Evolutionary conservation across 2,113 vertebrate species (phyloP), one percentile per base, ranked within the genome.

Genomic region (Podarcis muralis): DNA sequence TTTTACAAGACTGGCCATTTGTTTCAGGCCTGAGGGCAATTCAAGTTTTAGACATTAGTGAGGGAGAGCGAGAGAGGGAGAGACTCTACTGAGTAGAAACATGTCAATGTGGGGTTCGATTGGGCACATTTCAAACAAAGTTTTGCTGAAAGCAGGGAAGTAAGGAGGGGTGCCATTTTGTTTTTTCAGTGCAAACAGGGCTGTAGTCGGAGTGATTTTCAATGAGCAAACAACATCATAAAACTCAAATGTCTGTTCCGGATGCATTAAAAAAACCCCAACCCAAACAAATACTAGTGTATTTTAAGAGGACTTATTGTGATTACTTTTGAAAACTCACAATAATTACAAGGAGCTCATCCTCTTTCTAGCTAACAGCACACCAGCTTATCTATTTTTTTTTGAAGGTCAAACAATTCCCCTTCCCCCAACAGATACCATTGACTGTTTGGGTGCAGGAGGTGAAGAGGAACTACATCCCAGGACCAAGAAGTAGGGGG

Each of bases 1-100:
- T 94, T 95, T 96, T 95, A 96, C 93, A 97, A 95, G 96, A 92
- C 92, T 93, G 93, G 91, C 93, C 95, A 94, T 95, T 96, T 97
- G 95, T 96, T 97, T 81, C 43, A 86, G 77, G 86, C 93, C 91
- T 81, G 80, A 87, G 92, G 95, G 93, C 11, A 25, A 93, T 86
- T 92, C 82, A 40, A 27, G 35, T 83, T 86, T 94, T 35, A 94
- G 88, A 35, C 76, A 69, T 93, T 69, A 91, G 81, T 32, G 78
- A 87, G 82, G 32, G 30, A 18, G 85, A 87, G 92, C 87, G 83
- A 79, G 22, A 85, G 84, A 12, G 88, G 85, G 93, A 89, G 80
- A 75, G 23, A n/a, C 76, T 66, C 0, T 0, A 1, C 77, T 16
- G 65, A 79, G 85, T 1, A 2, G 69, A 88, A 94, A 89, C 81